Conservation (phyloP, 2,888 invertebrate genomes). For the Shargacucullia verbasci region DNA sequence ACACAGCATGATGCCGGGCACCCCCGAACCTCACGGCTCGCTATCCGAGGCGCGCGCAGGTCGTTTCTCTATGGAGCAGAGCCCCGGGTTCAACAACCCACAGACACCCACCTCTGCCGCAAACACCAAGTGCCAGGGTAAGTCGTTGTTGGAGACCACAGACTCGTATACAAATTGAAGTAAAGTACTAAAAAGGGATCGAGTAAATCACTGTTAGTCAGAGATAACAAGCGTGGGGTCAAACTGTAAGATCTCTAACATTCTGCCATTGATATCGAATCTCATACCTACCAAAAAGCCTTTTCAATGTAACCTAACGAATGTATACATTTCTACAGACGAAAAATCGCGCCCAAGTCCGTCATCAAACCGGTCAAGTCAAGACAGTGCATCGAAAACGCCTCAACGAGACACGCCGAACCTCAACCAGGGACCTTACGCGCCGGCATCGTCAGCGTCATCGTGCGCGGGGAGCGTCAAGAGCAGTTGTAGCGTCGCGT, state of each 20-base stretch:
- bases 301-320: too few species aligned
- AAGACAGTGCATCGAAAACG: constrained; percentile 83
- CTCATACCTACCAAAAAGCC: too few species aligned
- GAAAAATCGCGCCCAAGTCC: constrained; percentile 88
- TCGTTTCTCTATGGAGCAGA: constrained; percentile 85
- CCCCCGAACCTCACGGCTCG: constrained; percentile 83
- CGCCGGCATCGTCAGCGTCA: constrained; percentile 74
- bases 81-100: constrained; percentile 86
- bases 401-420: constrained; percentile 75
- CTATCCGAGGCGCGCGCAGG: constrained; percentile 82
- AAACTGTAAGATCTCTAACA: too few species aligned
- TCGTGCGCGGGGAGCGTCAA: constrained; percentile 72
- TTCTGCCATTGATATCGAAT: too few species aligned
- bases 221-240: too few species aligned
- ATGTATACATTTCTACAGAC: constrained; percentile 61
- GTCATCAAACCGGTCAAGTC: constrained; percentile 83
- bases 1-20: constrained; percentile 86
- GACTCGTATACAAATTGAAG: too few species aligned
- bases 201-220: too few species aligned
- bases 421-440: constrained; percentile 82
- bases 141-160: constrained; percentile 2
- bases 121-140: constrained; percentile 77
- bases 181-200: too few species aligned
- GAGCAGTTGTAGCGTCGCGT: constrained; percentile 77
- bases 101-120: constrained; percentile 83